Base-by-base conservation (phyloP, 2,797 vertebrate species). In the Parauchenoglanis punctatus region DNA sequence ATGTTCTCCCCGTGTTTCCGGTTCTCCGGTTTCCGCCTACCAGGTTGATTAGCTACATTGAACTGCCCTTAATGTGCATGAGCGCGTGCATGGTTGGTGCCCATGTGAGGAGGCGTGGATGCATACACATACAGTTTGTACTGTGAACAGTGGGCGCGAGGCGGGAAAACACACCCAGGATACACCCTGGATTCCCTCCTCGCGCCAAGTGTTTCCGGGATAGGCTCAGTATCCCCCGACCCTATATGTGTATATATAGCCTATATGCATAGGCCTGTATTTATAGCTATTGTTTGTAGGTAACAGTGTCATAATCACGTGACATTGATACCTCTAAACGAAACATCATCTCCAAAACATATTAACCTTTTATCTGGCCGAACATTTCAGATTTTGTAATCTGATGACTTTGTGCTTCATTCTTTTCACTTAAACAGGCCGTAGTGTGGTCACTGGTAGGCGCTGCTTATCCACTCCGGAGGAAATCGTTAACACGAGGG, bases 391-490 rank as follows among this genome's bases (percentile, higher is more conserved):
- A 70, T 40, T 23, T 23, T 23, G 8, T 73, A 52, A n/a, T 54
- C 6, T n/a, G 72, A n/a, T 75, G 72, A 73, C 40, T 44, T 1
- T 11, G 35, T 44, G 35, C 18, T 73, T 44, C 35, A 20, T 73
- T 25, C 1, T 11, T 5, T 23, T 2, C 44, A 1, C 8, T 52
- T 31, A 5, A 78, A 8, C 35, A 61, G 56, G 35, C 11, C 49
- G 25, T 49, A 25, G 13, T 86, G 58, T 52, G 87, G 86, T 89
- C 94, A 92, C 96, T 97, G 95, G 97, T 95, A 94, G 96, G 97
- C 95, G 95, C 96, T 96, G 96, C 92, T 94, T 94, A 93, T 94
- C 93, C 95, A 95, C 93, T 93, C 94, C 94, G 92, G 40, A 46
- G 44, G 85, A 44, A 7, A 73, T 61, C 18, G n/a, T 52, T 35